A percentile compares a stretch with the other conserved stretches of the same genome.
Conservation (phyloP, 2,888 invertebrate genomes). For the Hirtodrosophila confusa region DNA sequence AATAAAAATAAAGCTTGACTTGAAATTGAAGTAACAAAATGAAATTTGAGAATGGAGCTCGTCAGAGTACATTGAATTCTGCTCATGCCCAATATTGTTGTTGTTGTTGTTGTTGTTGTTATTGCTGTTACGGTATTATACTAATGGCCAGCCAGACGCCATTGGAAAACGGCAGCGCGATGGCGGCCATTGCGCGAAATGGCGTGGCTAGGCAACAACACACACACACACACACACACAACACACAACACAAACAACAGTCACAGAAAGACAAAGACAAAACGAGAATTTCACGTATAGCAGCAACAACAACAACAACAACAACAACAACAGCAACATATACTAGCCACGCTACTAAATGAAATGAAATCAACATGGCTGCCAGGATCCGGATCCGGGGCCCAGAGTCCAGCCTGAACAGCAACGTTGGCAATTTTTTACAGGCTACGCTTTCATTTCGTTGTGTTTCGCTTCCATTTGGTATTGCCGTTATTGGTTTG, state of each 20-base stretch:
- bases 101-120: conserved; percentile 10
- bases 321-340: conserved; percentile 6
- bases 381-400: conserved; percentile 32
- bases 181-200: conserved; percentile 63
- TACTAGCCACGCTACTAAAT: conserved; percentile 56
- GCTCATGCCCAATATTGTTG: too few relatives aligned
- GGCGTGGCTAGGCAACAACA: conserved; percentile 51
- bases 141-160: conserved; percentile 70
- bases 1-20: too few relatives aligned
- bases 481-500: conserved; percentile 27
- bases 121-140: conserved; percentile 33
- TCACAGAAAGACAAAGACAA: conserved; percentile 36
- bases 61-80: too few relatives aligned
- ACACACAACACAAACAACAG: conserved; percentile 11
- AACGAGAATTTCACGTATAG: conserved; percentile 36
- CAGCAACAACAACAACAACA: conserved; percentile 27
- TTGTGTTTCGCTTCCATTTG: conserved; percentile 28
- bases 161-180: conserved; percentile 58
- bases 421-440: conserved; percentile 77
- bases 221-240: conserved; percentile 8
- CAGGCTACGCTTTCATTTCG: conserved; percentile 44
- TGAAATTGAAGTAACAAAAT: too few relatives aligned
- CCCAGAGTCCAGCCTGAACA: conserved; percentile 35
- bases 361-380: conserved; percentile 81
- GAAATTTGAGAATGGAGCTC: too few relatives aligned